These are phyloP conservation scores for Lophius piscatorius DNA, from an alignment of 2,113 vertebrate genomes.

Conservation along the genomic window DNA sequence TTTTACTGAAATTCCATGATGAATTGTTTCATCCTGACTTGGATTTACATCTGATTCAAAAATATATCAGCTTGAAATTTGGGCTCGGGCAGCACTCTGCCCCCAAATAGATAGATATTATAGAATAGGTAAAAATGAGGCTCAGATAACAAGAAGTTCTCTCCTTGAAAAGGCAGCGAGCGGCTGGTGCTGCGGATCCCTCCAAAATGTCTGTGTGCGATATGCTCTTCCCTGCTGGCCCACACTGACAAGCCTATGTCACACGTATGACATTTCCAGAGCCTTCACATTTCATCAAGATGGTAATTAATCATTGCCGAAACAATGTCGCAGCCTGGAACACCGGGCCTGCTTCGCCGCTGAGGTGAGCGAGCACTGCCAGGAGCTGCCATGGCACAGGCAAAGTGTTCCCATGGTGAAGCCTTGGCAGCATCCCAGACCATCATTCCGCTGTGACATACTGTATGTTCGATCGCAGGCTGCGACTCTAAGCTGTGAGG, in stretches of 20 bases:
- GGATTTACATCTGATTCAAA: conserved; percentile 13
- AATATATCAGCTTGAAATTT: conserved; percentile 2
- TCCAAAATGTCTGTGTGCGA: conserved; percentile 67
- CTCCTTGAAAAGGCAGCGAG: conserved; percentile 44
- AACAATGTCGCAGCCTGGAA: conserved; percentile 69
- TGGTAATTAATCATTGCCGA: conserved; percentile 78
- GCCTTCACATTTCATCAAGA: conserved; percentile 77
- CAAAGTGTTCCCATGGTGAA: conserved; percentile 55
- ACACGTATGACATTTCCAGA: conserved; percentile 76
- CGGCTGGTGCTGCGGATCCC: conserved; percentile 32
- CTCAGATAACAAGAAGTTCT: conserved; percentile 33
- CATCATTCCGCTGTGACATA: conserved; percentile 35
- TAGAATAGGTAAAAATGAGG: conserved; percentile 4
- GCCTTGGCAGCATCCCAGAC: conserved; percentile 34
- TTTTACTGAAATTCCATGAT: conserved; percentile 11
- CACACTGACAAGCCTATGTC: conserved; percentile 68
- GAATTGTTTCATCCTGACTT: conserved; percentile 31
- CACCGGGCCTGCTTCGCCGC: conserved; percentile 40
- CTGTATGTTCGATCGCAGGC: conserved; percentile 35
- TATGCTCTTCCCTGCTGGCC: conserved; percentile 49
- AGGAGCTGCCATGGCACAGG: conserved; percentile 45
- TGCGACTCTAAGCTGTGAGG: conserved; percentile 14
- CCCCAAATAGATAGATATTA: conserved; percentile 6
- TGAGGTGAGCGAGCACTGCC: conserved; percentile 42
- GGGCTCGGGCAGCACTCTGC: background rate